These are phyloP conservation scores for Diabrotica undecimpunctata DNA, from an alignment of 1,140 invertebrate genomes.

Conservation along the genomic window DNA sequence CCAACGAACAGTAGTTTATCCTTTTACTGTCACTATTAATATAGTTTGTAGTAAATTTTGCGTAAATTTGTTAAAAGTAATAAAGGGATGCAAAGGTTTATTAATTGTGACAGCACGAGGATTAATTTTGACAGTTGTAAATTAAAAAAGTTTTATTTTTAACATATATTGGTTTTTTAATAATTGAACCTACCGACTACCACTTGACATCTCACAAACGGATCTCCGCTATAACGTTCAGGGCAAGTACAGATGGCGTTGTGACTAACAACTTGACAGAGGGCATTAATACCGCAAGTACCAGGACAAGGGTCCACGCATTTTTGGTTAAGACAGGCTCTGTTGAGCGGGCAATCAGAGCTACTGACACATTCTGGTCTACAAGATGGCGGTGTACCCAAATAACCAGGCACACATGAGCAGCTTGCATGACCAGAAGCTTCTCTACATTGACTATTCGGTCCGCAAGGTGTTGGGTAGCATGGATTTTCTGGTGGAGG, in stretches of 20 bases:
- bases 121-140: too few species aligned
- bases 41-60: too few species aligned
- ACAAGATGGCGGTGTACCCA: slow-evolving; percentile 68
- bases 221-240: slow-evolving; percentile 62
- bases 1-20: too few species aligned
- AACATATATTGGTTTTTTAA: neutral
- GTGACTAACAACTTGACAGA: slow-evolving; percentile 67
- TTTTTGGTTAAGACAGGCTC: slow-evolving; percentile 62
- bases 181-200: slow-evolving; percentile 33
- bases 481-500: slow-evolving; percentile 56
- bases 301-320: slow-evolving; percentile 68
- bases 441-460: slow-evolving; percentile 71
- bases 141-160: too few species aligned
- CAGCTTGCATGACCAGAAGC: slow-evolving; percentile 70
- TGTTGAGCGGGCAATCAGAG: slow-evolving; percentile 59
- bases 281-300: slow-evolving; percentile 62
- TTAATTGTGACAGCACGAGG: too few species aligned
- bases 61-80: too few species aligned
- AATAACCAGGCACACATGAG: slow-evolving; percentile 66
- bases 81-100: too few species aligned
- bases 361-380: slow-evolving; percentile 67
- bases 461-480: slow-evolving; percentile 71
- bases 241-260: slow-evolving; percentile 66
- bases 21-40: too few species aligned
- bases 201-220: slow-evolving; percentile 56